These are phyloP conservation scores for Nomada goodeniana DNA, from an alignment of 2,888 invertebrate species.

Conservation along the genomic window DNA sequence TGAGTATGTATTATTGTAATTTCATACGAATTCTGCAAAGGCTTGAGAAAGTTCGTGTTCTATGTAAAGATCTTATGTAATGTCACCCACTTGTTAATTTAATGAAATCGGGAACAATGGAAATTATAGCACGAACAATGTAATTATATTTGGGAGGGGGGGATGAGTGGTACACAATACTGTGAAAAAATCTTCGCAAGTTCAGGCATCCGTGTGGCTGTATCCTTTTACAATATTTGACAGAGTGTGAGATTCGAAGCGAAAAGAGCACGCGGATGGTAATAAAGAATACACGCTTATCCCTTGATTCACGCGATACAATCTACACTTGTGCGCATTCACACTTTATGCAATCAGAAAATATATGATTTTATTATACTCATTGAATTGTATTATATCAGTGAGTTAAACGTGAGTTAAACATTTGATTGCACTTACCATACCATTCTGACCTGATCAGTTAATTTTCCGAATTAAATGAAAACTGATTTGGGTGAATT, in stretches of 20 bases:
- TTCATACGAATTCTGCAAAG: constrained; percentile 1
- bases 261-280: background rate
- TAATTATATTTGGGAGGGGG: background rate
- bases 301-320: too few relatives aligned
- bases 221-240: background rate
- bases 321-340: too few relatives aligned
- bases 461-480: too few relatives aligned
- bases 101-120: constrained; percentile 3
- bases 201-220: background rate
- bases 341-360: too few relatives aligned
- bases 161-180: background rate
- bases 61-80: constrained; percentile 1
- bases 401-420: too few relatives aligned
- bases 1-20: background rate
- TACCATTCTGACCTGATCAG: too few relatives aligned
- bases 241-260: background rate
- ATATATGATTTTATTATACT: too few relatives aligned
- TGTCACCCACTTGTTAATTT: background rate
- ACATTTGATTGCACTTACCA: too few relatives aligned
- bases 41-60: constrained; percentile 12
- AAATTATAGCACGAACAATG: background rate
- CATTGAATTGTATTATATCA: too few relatives aligned
- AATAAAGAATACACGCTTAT: too few relatives aligned
- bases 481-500: too few relatives aligned
- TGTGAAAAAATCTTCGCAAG: background rate